Conservation (phyloP, 1,140 invertebrate species). For the Lasioglossum baleicum region DNA sequence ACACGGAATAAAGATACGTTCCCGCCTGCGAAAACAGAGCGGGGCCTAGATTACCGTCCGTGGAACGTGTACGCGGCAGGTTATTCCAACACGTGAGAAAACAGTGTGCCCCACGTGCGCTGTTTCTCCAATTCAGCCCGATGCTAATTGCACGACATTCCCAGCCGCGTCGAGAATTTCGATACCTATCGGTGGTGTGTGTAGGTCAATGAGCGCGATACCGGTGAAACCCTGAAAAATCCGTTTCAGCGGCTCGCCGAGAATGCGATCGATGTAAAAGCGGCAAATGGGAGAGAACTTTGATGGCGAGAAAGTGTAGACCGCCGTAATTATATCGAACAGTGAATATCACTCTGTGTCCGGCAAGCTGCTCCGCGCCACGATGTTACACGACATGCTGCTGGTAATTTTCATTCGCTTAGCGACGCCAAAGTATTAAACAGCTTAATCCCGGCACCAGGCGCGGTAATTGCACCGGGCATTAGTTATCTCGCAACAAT, state of each 20-base stretch:
- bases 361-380: neutral
- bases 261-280: neutral
- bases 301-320: neutral
- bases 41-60: no score
- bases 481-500: neutral
- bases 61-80: no score
- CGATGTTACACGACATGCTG: neutral
- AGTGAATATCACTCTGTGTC: neutral
- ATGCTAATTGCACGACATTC: neutral
- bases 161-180: neutral
- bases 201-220: no score
- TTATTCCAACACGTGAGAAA: constrained; percentile 4
- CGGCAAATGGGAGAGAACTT: neutral
- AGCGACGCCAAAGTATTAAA: no score
- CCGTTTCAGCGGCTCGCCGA: neutral
- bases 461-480: no score
- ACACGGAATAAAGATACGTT: neutral
- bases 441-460: no score
- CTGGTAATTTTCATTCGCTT: neutral
- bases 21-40: neutral
- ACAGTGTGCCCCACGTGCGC: neutral
- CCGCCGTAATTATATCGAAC: neutral
- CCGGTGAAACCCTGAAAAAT: neutral
- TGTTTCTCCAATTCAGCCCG: neutral
- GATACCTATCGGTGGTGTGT: neutral